A percentile compares a stretch with the other conserved stretches of the same genome.
Evolutionary conservation across 2,113 vertebrate species (phyloP).

Genomic region (Laterallus jamaicensis): DNA sequence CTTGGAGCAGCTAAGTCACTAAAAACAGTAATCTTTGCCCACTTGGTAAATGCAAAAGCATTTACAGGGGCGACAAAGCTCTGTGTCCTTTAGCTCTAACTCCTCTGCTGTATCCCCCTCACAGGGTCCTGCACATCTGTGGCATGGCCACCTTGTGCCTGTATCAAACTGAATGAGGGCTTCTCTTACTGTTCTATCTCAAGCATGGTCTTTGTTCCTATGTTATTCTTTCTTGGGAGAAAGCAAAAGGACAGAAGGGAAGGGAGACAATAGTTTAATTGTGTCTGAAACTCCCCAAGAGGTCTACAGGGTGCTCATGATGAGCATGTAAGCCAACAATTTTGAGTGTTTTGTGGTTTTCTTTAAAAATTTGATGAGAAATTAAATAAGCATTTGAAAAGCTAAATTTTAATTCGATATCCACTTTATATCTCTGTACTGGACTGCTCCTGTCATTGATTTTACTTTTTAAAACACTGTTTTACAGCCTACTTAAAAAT

Average conservation of each 20-base stretch:
- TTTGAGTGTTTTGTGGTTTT: background rate
- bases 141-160: accelerated
- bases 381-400: background rate
- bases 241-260: background rate
- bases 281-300: background rate
- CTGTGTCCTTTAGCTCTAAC: background rate
- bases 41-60: background rate
- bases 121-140: background rate
- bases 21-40: accelerated
- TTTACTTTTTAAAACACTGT: slow-evolving; percentile 64
- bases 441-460: slow-evolving; percentile 37
- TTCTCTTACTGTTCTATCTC: background rate
- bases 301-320: background rate
- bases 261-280: background rate
- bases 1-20: background rate
- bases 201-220: background rate
- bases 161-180: background rate
- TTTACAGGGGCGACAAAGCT: background rate
- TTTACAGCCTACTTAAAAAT: slow-evolving; percentile 73
- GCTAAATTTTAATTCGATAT: slow-evolving; percentile 47
- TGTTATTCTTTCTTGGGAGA: background rate
- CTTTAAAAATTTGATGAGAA: background rate
- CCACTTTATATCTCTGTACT: slow-evolving; percentile 11
- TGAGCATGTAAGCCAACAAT: background rate
- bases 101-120: background rate